phyloP scores from a whole-genome alignment of 1,140 invertebrate species.

The Parapsyche elsis region DNA sequence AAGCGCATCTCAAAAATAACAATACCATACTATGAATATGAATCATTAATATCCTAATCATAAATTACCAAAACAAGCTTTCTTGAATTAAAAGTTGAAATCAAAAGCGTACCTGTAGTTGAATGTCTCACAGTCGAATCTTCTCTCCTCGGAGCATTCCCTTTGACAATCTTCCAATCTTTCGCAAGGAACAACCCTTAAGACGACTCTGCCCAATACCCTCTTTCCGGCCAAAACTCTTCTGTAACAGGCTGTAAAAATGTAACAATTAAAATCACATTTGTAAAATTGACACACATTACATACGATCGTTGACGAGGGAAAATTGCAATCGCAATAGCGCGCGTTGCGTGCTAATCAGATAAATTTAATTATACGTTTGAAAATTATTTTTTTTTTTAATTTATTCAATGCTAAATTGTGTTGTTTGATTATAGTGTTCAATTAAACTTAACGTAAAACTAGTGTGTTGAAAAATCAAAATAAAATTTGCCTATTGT shows the following conservation, averaged over 20 bases:
- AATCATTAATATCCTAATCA: no score
- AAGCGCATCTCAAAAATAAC: no score
- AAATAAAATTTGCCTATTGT: no score
- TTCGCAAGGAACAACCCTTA: constrained; percentile 75
- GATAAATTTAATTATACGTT: constrained; percentile 7
- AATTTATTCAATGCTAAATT: neutral
- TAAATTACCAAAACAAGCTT: no score
- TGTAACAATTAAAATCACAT: constrained; percentile 13
- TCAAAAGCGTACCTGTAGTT: constrained; percentile 75
- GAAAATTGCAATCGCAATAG: neutral
- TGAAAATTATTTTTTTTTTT: constrained; percentile 4
- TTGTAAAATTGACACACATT: neutral
- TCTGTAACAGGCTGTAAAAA: constrained; percentile 76
- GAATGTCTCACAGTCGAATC: constrained; percentile 83
- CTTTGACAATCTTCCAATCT: constrained; percentile 77
- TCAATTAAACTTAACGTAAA: no score
- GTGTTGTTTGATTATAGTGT: no score
- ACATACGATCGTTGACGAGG: neutral
- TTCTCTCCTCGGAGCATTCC: constrained; percentile 78
- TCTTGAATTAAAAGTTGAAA: constrained; percentile 1
- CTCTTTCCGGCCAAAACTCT: constrained; percentile 76
- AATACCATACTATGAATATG: no score
- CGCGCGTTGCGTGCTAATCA: constrained; percentile 8
- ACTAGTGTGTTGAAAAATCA: no score
- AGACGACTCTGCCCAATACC: constrained; percentile 73